A percentile compares a stretch with the other conserved stretches of the same genome.
Conservation (phyloP, 2,113 vertebrate species). For the Salvelinus fontinalis region DNA sequence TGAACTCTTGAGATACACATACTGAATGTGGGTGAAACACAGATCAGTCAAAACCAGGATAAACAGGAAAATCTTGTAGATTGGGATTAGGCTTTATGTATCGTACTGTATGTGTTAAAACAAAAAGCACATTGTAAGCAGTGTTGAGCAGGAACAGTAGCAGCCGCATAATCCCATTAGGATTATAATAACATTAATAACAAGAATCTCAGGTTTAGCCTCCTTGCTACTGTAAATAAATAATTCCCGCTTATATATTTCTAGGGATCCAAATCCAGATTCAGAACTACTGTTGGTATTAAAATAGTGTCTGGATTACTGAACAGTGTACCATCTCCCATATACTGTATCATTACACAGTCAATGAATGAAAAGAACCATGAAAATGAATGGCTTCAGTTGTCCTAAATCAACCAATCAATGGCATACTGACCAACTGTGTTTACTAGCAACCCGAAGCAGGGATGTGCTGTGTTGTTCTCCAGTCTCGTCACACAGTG, state of each 20-base stretch:
- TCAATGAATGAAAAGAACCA: not conserved
- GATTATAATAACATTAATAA: constrained; percentile 26
- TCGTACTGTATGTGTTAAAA: constrained; percentile 1
- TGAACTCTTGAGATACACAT: not conserved
- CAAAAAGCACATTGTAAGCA: constrained; percentile 21
- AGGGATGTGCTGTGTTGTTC: not conserved
- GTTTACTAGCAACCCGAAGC: too few relatives aligned
- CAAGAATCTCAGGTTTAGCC: constrained; percentile 25
- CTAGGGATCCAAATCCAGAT: not conserved
- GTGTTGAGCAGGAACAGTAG: not conserved
- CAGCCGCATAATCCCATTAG: constrained; percentile 27
- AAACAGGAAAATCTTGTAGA: constrained; percentile 26
- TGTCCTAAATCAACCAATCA: not conserved
- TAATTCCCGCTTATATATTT: not conserved
- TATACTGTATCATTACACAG: not conserved
- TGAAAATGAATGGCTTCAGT: too few relatives aligned
- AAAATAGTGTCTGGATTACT: not conserved
- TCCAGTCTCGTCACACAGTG: not conserved
- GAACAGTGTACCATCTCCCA: not conserved
- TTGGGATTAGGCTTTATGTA: constrained; percentile 21
- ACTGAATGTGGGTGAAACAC: not conserved
- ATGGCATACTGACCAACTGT: not conserved
- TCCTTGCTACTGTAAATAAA: constrained; percentile 13
- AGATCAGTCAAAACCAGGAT: constrained; percentile 7
- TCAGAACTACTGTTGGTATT: not conserved